phyloP scores from a whole-genome alignment of 2,888 invertebrate species.

The Ypsolopha scabrella region DNA sequence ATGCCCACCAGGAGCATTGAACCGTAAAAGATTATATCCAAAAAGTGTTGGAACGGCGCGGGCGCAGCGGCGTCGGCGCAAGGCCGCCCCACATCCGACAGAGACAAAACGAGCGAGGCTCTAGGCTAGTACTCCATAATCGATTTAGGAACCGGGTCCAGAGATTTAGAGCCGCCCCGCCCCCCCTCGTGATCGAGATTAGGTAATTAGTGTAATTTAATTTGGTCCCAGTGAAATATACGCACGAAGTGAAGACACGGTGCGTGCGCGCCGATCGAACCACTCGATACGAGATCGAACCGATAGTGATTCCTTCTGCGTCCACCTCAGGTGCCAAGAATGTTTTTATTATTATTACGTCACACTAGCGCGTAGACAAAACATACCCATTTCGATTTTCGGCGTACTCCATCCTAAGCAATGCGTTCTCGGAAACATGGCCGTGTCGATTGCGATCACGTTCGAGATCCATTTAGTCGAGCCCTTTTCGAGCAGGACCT shows the following conservation, averaged over 20 bases:
- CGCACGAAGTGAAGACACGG: conserved; percentile 26
- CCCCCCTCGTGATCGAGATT: conserved; percentile 46
- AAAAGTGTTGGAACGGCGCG: conserved; percentile 27
- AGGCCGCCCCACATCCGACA: conserved; percentile 57
- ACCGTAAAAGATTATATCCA: conserved; percentile 51
- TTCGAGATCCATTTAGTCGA: not conserved
- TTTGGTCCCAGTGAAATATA: conserved; percentile 43
- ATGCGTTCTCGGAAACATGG: not conserved
- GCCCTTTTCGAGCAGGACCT: conserved; percentile 3
- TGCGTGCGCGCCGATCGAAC: conserved; percentile 24
- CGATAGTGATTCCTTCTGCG: not conserved
- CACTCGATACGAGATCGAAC: not conserved
- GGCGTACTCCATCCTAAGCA: too few species aligned
- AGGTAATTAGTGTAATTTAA: conserved; percentile 63
- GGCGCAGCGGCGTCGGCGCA: conserved; percentile 11
- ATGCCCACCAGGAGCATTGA: conserved; percentile 50
- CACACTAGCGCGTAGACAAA: not conserved
- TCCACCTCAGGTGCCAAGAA: not conserved
- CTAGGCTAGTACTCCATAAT: conserved; percentile 52
- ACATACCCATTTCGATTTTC: not conserved
- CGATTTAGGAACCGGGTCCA: conserved; percentile 48
- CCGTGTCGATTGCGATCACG: not conserved
- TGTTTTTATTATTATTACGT: not conserved
- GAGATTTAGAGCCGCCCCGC: conserved; percentile 55
- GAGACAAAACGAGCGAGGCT: conserved; percentile 50